Base-by-base conservation (phyloP, 35 echinoderm and acorn worm genomes). In the Apostichopus japonicus region DNA sequence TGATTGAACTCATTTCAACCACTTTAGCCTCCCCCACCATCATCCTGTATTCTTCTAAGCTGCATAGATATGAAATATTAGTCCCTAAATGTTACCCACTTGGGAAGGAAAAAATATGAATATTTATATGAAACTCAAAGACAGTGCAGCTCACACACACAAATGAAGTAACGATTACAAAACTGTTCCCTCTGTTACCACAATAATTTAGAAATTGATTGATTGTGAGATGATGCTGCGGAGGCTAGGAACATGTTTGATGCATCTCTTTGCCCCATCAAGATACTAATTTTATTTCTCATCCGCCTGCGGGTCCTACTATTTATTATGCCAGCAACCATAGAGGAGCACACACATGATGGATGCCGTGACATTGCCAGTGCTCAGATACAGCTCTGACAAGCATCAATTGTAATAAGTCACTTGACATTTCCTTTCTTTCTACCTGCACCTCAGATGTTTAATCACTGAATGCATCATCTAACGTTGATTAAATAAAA, bases 381-480 rank as follows among this genome's bases (percentile, higher is more conserved):
- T 22, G 71, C 71, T 75, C 71, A 75, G 17, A 75, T 21, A 75
- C 71, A 75, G 71, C 71, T 75, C n/a, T 75, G 71, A 75, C 7
- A 75, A 75, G 17, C 71, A 75, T 75, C 71, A 75, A 75, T 75
- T 75, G 71, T 75, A 75, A 75, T 75, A 75, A 75, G 71, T 75
- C 71, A 75, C 71, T 75, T 75, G 71, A 75, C 71, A 75, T 75
- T 75, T 75, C 14, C 71, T 75, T 19, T 75, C 71, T 6, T 75
- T n/a, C 21, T 75, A 75, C 71, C 71, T 75, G 71, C n/a, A 75
- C 71, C 71, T 75, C 71, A 75, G 71, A 75, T 75, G 71, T 75
- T 75, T 75, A 75, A 75, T 75, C 71, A 75, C 71, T 75, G 71
- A 75, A 75, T 75, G 71, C 71, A 75, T 75, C 71, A 75, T 75